Evolutionary conservation across 2,888 invertebrate species (phyloP).

Genomic region (Lithosia quadra): DNA sequence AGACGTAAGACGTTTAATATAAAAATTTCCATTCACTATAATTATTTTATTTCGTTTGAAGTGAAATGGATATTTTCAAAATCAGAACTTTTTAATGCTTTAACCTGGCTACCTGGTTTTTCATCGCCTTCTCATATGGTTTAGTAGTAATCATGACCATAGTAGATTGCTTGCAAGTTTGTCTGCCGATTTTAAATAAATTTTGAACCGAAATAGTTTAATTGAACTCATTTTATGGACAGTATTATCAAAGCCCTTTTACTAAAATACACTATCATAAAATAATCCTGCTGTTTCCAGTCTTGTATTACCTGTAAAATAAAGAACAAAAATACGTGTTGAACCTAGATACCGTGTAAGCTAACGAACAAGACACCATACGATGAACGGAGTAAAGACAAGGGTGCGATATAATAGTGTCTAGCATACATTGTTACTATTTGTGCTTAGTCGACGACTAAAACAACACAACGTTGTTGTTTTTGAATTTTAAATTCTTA

Average conservation of each 20-base stretch:
- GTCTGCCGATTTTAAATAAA: not conserved
- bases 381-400: conserved; percentile 27
- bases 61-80: no score
- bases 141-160: no score
- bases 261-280: not conserved
- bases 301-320: not conserved
- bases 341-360: conserved; percentile 16
- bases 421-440: conserved; percentile 22
- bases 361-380: conserved; percentile 13
- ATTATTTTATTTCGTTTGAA: no score
- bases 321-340: conserved; percentile 12
- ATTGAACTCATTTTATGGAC: not conserved
- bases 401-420: conserved; percentile 14
- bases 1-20: no score
- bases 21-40: no score
- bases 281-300: not conserved
- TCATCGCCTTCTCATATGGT: no score
- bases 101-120: no score
- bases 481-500: conserved; percentile 16
- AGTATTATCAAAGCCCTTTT: not conserved
- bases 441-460: conserved; percentile 23
- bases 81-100: no score
- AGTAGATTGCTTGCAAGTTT: not conserved
- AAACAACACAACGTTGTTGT: conserved; percentile 18
- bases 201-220: no score